Conservation (phyloP, 2,113 vertebrate genomes). For the Percopsis transmontana region DNA sequence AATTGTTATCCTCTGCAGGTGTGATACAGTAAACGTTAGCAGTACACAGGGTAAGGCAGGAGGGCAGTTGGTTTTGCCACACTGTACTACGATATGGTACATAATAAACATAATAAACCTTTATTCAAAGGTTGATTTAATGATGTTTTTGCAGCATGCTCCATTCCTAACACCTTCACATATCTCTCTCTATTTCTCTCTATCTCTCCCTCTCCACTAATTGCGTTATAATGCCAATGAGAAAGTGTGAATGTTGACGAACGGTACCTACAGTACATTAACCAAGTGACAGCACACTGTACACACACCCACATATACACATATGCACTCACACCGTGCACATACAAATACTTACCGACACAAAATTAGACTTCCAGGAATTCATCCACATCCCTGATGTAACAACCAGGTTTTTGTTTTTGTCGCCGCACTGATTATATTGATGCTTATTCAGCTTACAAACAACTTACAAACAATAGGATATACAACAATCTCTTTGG, state of each 20-base stretch:
- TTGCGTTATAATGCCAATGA: constrained; percentile 13
- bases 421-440: too few relatives aligned
- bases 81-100: too few relatives aligned
- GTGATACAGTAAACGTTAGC: too few relatives aligned
- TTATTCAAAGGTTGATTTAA: too few relatives aligned
- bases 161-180: background rate
- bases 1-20: too few relatives aligned
- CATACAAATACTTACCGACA: background rate
- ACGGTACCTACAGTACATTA: constrained; percentile 6
- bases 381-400: too few relatives aligned
- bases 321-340: background rate
- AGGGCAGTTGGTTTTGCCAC: background rate
- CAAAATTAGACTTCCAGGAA: background rate
- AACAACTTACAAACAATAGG: too few relatives aligned
- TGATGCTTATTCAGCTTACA: too few relatives aligned
- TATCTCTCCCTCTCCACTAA: constrained; percentile 1
- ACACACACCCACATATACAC: constrained; percentile 7
- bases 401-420: too few relatives aligned
- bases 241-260: constrained; percentile 4
- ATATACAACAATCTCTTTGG: too few relatives aligned
- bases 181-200: background rate
- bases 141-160: background rate
- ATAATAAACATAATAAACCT: too few relatives aligned
- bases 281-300: constrained; percentile 2
- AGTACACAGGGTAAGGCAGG: too few relatives aligned